Evolutionary conservation across 2,113 vertebrate species (phyloP), one percentile per base, ranked within the genome.

Genomic region (Prunella fulvescens): DNA sequence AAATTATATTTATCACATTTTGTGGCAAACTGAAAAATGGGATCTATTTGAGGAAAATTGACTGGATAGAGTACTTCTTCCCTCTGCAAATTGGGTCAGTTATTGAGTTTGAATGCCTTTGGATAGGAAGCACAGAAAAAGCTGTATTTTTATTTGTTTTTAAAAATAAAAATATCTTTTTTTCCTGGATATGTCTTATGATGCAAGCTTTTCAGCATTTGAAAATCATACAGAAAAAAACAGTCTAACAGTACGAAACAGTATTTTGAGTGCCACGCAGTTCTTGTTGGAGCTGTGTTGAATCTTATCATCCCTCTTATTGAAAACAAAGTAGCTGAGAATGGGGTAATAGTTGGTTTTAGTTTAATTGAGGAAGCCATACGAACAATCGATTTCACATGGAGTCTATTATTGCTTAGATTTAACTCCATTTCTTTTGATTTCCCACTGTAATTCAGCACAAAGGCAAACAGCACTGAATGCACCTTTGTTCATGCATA

Each of bases 1-100:
- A 92, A 95, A 88, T 85, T 65, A 66, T 88, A 92, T 95, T 91
- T 94, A 90, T 74, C 85, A 54, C 66, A 90, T 76, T 85, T 66
- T 93, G 58, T 70, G 67, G 56, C 54, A 90, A 91, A 88, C 87
- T 83, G 66, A 93, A 95, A 95, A 96, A 83, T 90, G 50, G 54
- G 26, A 79, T 25, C 39, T 77, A 23, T 82, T 54, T 88, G 78
- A 83, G 67, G 42, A 33, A 93, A 95, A 96, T 51, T 51, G 54
- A 73, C 39, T 77, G 6, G 1, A 70, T 44, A 79, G 45, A 80
- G 39, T 87, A 44, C 33, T 91, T 91, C 70, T 96, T 82, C 42
- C 29, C 47, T 40, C 39, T 51, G 62, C 29, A 94, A 10, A 90
- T 62, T 87, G 47, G 24, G 50, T 56, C 66, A 77, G 28, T 86